Percentiles rank a stretch among this genome's conserved stretches.
phyloP scores from a whole-genome alignment of 2,797 vertebrate species.

The Denticeps clupeoides region DNA sequence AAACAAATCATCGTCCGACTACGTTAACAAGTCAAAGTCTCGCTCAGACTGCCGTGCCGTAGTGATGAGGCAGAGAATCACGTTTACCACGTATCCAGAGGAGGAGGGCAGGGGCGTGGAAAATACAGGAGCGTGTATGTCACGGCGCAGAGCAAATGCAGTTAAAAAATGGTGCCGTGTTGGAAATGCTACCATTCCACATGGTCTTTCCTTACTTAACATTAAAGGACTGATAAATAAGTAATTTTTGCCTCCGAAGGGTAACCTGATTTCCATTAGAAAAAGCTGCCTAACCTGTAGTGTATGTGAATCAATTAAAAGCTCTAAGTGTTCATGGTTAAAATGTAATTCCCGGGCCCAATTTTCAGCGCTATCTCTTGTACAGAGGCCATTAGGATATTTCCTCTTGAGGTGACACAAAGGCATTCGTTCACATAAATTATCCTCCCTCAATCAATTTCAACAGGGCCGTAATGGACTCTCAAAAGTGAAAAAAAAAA shows the following conservation, averaged over 20 bases:
- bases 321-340: neutral
- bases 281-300: too few relatives aligned
- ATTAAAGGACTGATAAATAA: too few relatives aligned
- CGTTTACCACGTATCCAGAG: neutral
- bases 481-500: neutral
- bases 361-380: neutral
- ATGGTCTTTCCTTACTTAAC: too few relatives aligned
- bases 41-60: neutral
- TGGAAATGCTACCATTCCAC: too few relatives aligned
- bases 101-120: neutral
- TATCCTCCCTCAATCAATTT: conserved; percentile 1
- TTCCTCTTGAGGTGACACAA: conserved; percentile 2
- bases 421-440: conserved; percentile 2
- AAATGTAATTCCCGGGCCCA: neutral
- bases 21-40: neutral
- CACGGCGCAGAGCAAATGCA: too few relatives aligned
- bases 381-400: conserved; percentile 3
- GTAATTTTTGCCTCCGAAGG: too few relatives aligned
- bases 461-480: neutral
- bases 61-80: neutral
- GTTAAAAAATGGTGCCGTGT: too few relatives aligned
- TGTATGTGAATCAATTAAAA: too few relatives aligned
- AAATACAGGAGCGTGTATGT: too few relatives aligned
- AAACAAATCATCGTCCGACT: neutral
- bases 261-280: too few relatives aligned